Conservation (phyloP, 2,888 invertebrate genomes). For the Drosophila aldrichi region DNA sequence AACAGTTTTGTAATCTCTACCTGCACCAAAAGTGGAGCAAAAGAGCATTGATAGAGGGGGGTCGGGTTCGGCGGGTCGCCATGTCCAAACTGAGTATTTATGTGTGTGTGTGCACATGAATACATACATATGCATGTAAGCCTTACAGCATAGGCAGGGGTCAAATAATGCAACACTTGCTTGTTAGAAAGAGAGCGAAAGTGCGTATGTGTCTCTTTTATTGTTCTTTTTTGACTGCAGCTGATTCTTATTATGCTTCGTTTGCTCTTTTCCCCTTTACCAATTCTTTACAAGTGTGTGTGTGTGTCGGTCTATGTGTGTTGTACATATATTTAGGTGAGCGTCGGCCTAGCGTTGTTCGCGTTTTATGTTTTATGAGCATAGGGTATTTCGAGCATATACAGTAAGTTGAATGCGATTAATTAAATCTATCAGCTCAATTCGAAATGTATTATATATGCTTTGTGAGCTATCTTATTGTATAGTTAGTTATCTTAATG, state of each 20-base stretch:
- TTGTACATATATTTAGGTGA: conserved; percentile 57
- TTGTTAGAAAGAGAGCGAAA: conserved; percentile 26
- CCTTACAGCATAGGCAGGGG: conserved; percentile 37
- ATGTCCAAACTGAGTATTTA: conserved; percentile 4
- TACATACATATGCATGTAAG: conserved; percentile 29
- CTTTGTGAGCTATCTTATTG: not conserved
- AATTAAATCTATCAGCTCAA: not conserved
- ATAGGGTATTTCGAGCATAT: conserved; percentile 27
- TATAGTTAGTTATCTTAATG: not conserved
- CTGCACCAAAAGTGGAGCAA: conserved; percentile 69
- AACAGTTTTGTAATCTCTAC: conserved; percentile 76
- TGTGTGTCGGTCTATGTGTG: not conserved
- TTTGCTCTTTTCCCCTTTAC: conserved; percentile 20
- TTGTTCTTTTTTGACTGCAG: conserved; percentile 37
- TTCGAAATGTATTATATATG: no score
- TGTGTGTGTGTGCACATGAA: conserved; percentile 3
- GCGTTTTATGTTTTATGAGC: conserved; percentile 22
- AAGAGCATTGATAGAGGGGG: conserved; percentile 31
- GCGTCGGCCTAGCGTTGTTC: conserved; percentile 50
- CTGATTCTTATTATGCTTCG: conserved; percentile 40
- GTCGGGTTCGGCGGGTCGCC: conserved; percentile 17
- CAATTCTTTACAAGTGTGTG: not conserved
- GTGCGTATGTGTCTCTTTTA: conserved; percentile 23
- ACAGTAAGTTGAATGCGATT: not conserved
- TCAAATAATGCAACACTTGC: conserved; percentile 53